Evolutionary conservation across 2,888 invertebrate species (phyloP).

Genomic region (Sclerodermus sp.): DNA sequence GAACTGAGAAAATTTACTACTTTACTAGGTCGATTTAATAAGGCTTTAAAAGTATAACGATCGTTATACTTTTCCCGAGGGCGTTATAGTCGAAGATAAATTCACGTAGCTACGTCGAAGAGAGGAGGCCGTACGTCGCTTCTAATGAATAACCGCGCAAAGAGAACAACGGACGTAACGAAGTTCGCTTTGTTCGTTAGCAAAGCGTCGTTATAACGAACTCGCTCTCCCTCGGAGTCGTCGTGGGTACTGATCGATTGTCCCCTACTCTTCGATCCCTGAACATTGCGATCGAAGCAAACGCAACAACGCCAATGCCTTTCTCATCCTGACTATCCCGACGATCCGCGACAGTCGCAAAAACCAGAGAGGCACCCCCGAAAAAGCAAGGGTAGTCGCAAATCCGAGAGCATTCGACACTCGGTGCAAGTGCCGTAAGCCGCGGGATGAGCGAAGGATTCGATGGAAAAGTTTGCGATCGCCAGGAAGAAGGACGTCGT

Average conservation of each 20-base stretch:
- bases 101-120: neutral
- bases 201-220: neutral
- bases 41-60: neutral
- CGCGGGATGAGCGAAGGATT: too few species aligned
- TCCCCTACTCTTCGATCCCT: constrained; percentile 6
- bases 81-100: constrained; percentile 1
- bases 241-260: constrained; percentile 4
- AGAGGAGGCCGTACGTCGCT: constrained; percentile 2
- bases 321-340: too few species aligned
- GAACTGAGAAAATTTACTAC: too few species aligned
- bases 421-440: constrained; percentile 39
- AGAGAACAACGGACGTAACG: constrained; percentile 1
- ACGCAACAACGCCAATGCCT: too few species aligned
- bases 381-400: constrained; percentile 16
- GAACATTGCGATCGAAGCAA: neutral
- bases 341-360: too few species aligned
- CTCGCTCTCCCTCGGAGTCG: neutral
- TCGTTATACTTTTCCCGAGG: neutral
- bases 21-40: neutral
- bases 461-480: neutral
- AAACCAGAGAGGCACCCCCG: too few species aligned
- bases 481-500: constrained; percentile 5
- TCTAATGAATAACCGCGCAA: constrained; percentile 4
- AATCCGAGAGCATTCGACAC: constrained; percentile 44
- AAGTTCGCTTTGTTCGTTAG: constrained; percentile 1